phyloP scores from a whole-genome alignment of 2,888 invertebrate species.

The Coleophora flavipennella region DNA sequence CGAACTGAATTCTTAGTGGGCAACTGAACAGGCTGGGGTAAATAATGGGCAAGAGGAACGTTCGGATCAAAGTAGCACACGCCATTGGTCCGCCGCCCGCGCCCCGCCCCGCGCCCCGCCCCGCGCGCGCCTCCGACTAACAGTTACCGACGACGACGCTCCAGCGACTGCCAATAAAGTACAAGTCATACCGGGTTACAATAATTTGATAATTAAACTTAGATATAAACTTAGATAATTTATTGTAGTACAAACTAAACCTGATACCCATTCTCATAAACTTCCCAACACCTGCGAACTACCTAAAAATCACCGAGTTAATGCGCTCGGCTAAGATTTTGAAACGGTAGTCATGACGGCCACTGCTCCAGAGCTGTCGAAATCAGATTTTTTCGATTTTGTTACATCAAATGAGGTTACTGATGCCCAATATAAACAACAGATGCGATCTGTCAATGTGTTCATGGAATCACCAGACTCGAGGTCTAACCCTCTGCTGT shows the following conservation, averaged over 20 bases:
- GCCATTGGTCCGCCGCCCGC: slow-evolving; percentile 65
- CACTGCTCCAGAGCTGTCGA: slow-evolving; percentile 87
- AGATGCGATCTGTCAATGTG: slow-evolving; percentile 78
- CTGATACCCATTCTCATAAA: slow-evolving; percentile 26
- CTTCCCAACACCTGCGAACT: slow-evolving; percentile 25
- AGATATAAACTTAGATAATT: slow-evolving; percentile 53
- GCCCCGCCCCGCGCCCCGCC: slow-evolving; percentile 18
- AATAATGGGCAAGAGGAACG: slow-evolving; percentile 71
- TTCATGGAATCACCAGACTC: slow-evolving; percentile 75
- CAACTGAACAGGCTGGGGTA: slow-evolving; percentile 47
- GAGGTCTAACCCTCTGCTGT: slow-evolving; percentile 60
- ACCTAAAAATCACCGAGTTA: slow-evolving; percentile 27
- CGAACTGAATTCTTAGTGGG: slow-evolving; percentile 40
- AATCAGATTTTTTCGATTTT: slow-evolving; percentile 92
- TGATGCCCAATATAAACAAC: slow-evolving; percentile 78
- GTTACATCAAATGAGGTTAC: slow-evolving; percentile 86
- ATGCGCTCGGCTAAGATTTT: slow-evolving; percentile 53
- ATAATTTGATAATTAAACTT: slow-evolving; percentile 50
- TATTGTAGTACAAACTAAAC: slow-evolving; percentile 63
- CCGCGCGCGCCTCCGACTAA: slow-evolving; percentile 21
- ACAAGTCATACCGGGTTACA: slow-evolving; percentile 68
- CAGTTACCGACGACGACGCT: slow-evolving; percentile 68
- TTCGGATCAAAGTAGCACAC: slow-evolving; percentile 66
- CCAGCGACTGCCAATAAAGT: slow-evolving; percentile 70
- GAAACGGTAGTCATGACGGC: slow-evolving; percentile 87